A percentile compares a stretch with the other conserved stretches of the same genome.
These are phyloP conservation scores for Opisthocomus hoazin DNA, from an alignment of 2,113 vertebrate species.

Conservation along the genomic window DNA sequence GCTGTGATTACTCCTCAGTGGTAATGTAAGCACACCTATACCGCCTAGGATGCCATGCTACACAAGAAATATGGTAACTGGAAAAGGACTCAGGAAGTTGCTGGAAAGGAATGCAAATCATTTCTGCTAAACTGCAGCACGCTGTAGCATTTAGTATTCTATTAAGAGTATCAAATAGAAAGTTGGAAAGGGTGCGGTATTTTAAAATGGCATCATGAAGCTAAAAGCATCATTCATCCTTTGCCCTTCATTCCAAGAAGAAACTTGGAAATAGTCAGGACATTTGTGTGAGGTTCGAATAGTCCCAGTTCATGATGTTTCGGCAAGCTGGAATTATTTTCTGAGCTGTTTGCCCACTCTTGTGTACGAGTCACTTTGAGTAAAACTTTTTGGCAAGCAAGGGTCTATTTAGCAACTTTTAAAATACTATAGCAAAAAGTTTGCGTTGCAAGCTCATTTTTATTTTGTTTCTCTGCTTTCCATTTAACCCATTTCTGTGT, in stretches of 20 bases:
- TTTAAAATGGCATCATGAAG: constrained; percentile 28
- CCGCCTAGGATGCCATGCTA: not conserved
- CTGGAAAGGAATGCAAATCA: not conserved
- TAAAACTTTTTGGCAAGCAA: constrained; percentile 74
- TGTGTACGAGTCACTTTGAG: constrained; percentile 68
- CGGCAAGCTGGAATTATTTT: constrained; percentile 70
- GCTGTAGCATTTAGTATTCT: not conserved
- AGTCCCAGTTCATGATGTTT: constrained; percentile 67
- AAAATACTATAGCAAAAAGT: constrained; percentile 72
- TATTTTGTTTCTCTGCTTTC: constrained; percentile 46
- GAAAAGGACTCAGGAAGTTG: not conserved
- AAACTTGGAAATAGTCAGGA: constrained; percentile 64
- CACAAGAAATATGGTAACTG: not conserved
- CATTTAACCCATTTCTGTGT: constrained; percentile 31
- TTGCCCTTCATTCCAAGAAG: constrained; percentile 56
- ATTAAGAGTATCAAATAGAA: constrained; percentile 11
- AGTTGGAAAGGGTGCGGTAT: constrained; percentile 38
- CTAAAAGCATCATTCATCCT: constrained; percentile 33
- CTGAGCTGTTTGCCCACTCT: constrained; percentile 70
- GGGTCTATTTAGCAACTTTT: constrained; percentile 74
- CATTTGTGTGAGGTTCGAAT: constrained; percentile 63
- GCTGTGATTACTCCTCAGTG: not conserved
- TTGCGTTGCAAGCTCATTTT: constrained; percentile 50
- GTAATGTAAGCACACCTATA: not conserved
- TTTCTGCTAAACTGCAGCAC: not conserved